phyloP scores from a whole-genome alignment of 2,888 invertebrate species.

The Tipula helvola region DNA sequence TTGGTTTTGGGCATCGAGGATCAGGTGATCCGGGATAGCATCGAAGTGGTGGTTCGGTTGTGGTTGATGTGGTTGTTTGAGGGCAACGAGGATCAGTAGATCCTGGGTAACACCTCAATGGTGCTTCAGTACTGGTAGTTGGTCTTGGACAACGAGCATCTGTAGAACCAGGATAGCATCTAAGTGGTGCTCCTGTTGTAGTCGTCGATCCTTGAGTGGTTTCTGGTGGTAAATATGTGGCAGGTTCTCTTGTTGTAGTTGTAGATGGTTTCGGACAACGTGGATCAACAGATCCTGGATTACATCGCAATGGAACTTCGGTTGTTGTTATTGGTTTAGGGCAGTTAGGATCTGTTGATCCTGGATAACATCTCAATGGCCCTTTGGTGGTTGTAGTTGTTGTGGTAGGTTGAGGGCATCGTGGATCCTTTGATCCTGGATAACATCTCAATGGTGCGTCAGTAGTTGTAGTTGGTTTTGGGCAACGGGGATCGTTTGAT shows the following conservation, averaged over 20 bases:
- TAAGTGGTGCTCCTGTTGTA: constrained; percentile 29
- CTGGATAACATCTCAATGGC: constrained; percentile 27
- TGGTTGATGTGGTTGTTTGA: constrained; percentile 14
- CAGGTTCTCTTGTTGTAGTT: constrained; percentile 16
- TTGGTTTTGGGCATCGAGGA: constrained; percentile 24
- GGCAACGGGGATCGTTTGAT: constrained; percentile 29
- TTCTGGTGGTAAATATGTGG: constrained; percentile 12
- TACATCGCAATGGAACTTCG: constrained; percentile 20
- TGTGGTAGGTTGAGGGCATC: constrained; percentile 23
- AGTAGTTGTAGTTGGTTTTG: constrained; percentile 17
- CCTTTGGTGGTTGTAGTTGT: constrained; percentile 23
- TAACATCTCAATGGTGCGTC: constrained; percentile 19
- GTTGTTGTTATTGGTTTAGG: constrained; percentile 20
- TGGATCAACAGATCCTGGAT: constrained; percentile 26
- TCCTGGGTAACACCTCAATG: constrained; percentile 28
- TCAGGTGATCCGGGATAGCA: constrained; percentile 28
- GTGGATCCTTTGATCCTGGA: constrained; percentile 26
- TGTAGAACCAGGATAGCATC: constrained; percentile 24
- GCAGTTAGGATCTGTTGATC: constrained; percentile 29
- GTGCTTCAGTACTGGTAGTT: constrained; percentile 18
- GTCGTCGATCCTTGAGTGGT: constrained; percentile 17
- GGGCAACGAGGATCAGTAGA: constrained; percentile 24
- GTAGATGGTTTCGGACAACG: constrained; percentile 28
- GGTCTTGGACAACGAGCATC: constrained; percentile 27
- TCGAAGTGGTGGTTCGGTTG: constrained; percentile 20